Base-by-base conservation (phyloP, 2,797 vertebrate species). In the Lepilemur ruficaudatus region DNA sequence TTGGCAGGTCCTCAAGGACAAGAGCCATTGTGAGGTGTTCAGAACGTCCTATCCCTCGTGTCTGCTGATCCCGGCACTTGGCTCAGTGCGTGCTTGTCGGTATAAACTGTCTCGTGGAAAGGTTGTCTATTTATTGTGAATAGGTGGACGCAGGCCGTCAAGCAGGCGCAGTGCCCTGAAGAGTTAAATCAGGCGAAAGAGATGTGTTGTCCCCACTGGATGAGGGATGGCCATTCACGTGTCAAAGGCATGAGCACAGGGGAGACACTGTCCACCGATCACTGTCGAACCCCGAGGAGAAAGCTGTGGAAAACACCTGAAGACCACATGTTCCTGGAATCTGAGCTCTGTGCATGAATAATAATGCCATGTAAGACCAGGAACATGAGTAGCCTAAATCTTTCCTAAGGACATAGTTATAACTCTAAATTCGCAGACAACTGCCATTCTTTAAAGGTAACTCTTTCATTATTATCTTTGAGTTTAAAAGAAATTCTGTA, bases 231-330 rank as follows among this genome's bases (percentile, higher is more conserved):
- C 78, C 83, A 25, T 81, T 78, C 97, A 35, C 41, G 25, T 22
- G 38, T 93, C 94, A 93, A 70, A 96, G 38, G 48, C 35, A 2
- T 20, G 75, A 82, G 20, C 78, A 38, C 32, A 43, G 52, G 43
- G 50, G 89, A 92, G 70, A 75, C 1, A 0, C 2, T 61, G 75
- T 61, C 82, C 43, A 86, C 94, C 23, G 61, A 75, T 95, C 94
- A 83, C 72, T 61, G 67, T 90, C 50, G 57, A 38, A 69, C 86
- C 65, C 93, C 25, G 32, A 63, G 73, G 76, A 78, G 25, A 78
- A 70, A 25, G 38, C 90, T 79, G 2, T 70, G 91, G 92, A 94
- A 96, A 96, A 95, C 93, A 96, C 96, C 89, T 95, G 85, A 98
- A 72, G 73, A 80, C 72, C 95, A 93, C 61, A 67, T 96, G 92